These are phyloP conservation scores for Bungarus multicinctus DNA, from an alignment of 2,113 vertebrate genomes.

Conservation along the genomic window DNA sequence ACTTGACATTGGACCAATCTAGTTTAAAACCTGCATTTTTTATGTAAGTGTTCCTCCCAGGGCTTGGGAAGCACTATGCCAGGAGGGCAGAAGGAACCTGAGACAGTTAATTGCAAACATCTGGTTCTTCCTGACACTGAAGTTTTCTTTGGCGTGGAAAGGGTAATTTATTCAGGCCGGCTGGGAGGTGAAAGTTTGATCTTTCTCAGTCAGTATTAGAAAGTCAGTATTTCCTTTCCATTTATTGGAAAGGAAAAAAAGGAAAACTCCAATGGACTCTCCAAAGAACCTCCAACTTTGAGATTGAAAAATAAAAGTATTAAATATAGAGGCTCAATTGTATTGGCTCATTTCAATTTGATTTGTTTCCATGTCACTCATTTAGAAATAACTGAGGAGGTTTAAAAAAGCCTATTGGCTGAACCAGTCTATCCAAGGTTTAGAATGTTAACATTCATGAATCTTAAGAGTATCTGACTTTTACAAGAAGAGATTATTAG, in stretches of 20 bases:
- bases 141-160: slow-evolving; percentile 7
- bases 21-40: background rate
- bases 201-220: slow-evolving; percentile 3
- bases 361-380: background rate
- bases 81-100: slow-evolving; percentile 23
- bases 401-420: background rate
- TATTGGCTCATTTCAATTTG: background rate
- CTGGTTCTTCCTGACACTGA: background rate
- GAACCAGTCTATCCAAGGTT: background rate
- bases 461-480: background rate
- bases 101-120: slow-evolving; percentile 29
- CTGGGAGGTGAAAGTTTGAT: background rate
- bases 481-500: background rate
- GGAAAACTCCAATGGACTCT: background rate
- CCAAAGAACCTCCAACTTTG: background rate
- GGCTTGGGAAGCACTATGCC: background rate
- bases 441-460: background rate
- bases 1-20: background rate
- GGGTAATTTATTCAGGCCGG: background rate
- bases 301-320: background rate
- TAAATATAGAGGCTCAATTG: background rate
- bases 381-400: background rate
- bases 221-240: slow-evolving; percentile 2
- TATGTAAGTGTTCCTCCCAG: background rate
- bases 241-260: background rate